Base-by-base conservation (phyloP, 2,888 invertebrate genomes). In the Axea sp. region DNA sequence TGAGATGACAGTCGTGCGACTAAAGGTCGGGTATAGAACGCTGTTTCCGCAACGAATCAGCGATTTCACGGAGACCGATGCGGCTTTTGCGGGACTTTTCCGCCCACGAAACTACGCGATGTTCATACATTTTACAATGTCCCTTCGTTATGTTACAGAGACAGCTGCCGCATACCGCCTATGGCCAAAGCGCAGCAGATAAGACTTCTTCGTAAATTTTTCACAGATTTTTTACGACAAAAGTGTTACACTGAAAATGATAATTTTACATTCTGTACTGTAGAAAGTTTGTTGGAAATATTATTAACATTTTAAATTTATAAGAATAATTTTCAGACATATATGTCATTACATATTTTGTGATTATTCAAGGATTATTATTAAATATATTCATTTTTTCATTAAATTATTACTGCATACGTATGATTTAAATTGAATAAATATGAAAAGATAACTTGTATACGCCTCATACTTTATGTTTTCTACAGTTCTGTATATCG, bases 21-120 rank as follows among this genome's bases (percentile, higher is more conserved):
- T 78, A 62, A 73, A 77, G 78, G 65, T 73, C 73, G 74, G 19
- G 73, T 79, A 84, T 84, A 82, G 83, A 86, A 82, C 81, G 71
- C 82, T 82, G 81, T 85, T 80, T 79, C 80, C 83, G 84, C 81
- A 78, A 80, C 87, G 86, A 87, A 87, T 87, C 81, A 80, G 74
- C 83, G 83, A 87, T 87, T 87, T 87, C 86, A 87, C 85, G 86
- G 82, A 76, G 83, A 83, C 83, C 84, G 86, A 85, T 83, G 84
- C 84, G 85, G 84, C 86, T 85, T 86, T 87, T 85, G 86, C 85
- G 78, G 81, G 76, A 76, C 75, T 83, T 81, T 85, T 84, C 86
- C 87, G 86, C 86, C 86, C 85, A 87, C 86, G 82, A 84, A 76
- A 77, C 78, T 74, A 71, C 73, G 69, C 76, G 73, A 45, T 73